Evolutionary conservation across 2,888 invertebrate species (phyloP).

Genomic region (Cordilura impudica): DNA sequence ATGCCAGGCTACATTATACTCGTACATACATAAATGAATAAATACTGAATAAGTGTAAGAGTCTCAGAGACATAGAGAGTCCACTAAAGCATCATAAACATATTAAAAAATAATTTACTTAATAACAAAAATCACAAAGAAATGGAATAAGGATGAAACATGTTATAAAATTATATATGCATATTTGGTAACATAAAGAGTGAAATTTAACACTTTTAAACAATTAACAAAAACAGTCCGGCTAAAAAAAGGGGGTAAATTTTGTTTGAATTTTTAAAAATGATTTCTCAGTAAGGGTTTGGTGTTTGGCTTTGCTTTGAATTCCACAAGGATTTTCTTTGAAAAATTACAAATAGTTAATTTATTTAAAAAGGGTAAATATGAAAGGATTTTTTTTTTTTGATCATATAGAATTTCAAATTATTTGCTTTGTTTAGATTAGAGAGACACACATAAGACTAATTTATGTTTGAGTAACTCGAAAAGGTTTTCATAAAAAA

Average conservation of each 20-base stretch:
- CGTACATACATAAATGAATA: conserved; percentile 15
- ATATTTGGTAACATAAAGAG: conserved; percentile 31
- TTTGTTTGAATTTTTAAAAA: neutral
- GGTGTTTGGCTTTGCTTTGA: neutral
- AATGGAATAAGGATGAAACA: neutral
- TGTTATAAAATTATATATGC: conserved; percentile 55
- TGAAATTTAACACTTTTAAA: conserved; percentile 53
- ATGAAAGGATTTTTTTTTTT: neutral
- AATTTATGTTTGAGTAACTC: no score
- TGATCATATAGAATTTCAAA: neutral
- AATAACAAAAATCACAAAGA: conserved; percentile 65
- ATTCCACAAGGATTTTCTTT: conserved; percentile 36
- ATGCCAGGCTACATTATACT: conserved; percentile 8
- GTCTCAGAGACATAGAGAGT: conserved; percentile 15
- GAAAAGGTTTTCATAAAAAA: no score
- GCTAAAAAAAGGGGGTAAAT: conserved; percentile 17
- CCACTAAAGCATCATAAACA: conserved; percentile 71
- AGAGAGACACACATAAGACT: neutral
- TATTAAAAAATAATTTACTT: conserved; percentile 77
- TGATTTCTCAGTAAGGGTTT: neutral
- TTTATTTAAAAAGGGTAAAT: neutral
- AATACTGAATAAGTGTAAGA: no score
- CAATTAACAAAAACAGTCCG: conserved; percentile 19
- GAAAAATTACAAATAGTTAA: neutral
- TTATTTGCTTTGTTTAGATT: neutral